phyloP scores from a whole-genome alignment of 2,797 vertebrate genomes.

The Typhlichthys eigenmanni region DNA sequence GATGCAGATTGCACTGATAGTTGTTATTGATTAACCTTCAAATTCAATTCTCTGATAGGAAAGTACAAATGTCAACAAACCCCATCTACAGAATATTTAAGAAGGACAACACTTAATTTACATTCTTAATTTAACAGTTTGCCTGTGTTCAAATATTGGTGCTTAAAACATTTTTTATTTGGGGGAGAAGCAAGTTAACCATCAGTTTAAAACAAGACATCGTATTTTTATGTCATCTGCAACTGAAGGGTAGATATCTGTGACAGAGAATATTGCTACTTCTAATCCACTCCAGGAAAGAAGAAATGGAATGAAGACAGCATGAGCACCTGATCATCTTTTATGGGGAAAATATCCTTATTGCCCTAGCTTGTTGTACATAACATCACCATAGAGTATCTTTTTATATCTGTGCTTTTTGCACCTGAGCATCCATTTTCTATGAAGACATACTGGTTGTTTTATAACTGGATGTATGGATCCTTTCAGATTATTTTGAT shows the following conservation, averaged over 20 bases:
- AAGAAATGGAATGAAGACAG: constrained; percentile 76
- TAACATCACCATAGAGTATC: constrained; percentile 30
- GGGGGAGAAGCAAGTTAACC: constrained; percentile 18
- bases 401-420: constrained; percentile 38
- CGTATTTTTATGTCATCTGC: constrained; percentile 56
- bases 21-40: constrained; percentile 38
- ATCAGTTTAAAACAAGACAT: constrained; percentile 15
- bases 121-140: background rate
- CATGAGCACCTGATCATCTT: constrained; percentile 65
- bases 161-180: background rate
- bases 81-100: constrained; percentile 21
- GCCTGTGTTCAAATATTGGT: constrained; percentile 27
- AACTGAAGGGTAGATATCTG: constrained; percentile 64
- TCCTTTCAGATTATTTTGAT: constrained; percentile 35
- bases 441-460: constrained; percentile 28
- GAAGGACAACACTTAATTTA: background rate
- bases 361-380: constrained; percentile 44
- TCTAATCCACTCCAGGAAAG: constrained; percentile 78
- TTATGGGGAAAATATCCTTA: constrained; percentile 52
- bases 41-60: constrained; percentile 34
- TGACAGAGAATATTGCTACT: constrained; percentile 76
- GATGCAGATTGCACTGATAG: constrained; percentile 24
- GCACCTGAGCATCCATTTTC: constrained; percentile 46
- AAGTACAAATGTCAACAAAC: constrained; percentile 36
- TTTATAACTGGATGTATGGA: constrained; percentile 44